Percentiles rank a stretch among this genome's conserved stretches.
Evolutionary conservation across 23 tunicate species (phyloP).

Genomic region (Aplidium turbinatum): DNA sequence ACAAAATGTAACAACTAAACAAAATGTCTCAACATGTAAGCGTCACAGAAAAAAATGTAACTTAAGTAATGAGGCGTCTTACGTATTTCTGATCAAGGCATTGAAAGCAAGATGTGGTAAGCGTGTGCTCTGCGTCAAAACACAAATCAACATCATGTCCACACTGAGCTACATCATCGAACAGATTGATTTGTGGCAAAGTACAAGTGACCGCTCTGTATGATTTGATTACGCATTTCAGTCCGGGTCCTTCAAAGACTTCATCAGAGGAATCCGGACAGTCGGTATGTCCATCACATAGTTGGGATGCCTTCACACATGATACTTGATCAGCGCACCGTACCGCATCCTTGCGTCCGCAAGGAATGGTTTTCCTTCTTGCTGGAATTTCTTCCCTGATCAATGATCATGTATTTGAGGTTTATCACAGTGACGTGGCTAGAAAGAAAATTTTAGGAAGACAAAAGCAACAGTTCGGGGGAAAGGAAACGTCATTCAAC

Average conservation of each 20-base stretch:
- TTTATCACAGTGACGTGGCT: too few species aligned
- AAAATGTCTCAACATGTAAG: neutral
- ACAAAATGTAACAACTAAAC: too few species aligned
- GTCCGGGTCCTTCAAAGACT: conserved; percentile 54
- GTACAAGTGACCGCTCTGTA: conserved; percentile 28
- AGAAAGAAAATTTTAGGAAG: too few species aligned
- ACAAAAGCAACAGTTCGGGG: too few species aligned
- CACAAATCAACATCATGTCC: conserved; percentile 47
- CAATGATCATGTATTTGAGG: too few species aligned
- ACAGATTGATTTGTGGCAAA: conserved; percentile 47
- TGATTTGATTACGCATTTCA: conserved; percentile 55
- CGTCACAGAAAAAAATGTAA: too few species aligned
- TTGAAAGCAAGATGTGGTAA: conserved; percentile 49
- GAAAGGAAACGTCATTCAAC: too few species aligned
- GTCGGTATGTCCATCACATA: conserved; percentile 60
- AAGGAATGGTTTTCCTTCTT: conserved; percentile 1
- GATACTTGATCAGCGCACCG: conserved; percentile 41
- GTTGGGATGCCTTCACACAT: conserved; percentile 7
- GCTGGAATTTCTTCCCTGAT: too few species aligned
- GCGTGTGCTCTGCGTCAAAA: conserved; percentile 30
- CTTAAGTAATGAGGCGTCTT: too few species aligned
- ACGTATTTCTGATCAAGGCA: conserved; percentile 68
- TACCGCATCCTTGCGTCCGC: conserved; percentile 33
- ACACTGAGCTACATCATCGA: conserved; percentile 42
- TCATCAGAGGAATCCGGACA: conserved; percentile 79